Percentiles rank a stretch among this genome's conserved stretches.
Evolutionary conservation across 2,113 vertebrate genomes (phyloP).

Genomic region (Desmodus rotundus): DNA sequence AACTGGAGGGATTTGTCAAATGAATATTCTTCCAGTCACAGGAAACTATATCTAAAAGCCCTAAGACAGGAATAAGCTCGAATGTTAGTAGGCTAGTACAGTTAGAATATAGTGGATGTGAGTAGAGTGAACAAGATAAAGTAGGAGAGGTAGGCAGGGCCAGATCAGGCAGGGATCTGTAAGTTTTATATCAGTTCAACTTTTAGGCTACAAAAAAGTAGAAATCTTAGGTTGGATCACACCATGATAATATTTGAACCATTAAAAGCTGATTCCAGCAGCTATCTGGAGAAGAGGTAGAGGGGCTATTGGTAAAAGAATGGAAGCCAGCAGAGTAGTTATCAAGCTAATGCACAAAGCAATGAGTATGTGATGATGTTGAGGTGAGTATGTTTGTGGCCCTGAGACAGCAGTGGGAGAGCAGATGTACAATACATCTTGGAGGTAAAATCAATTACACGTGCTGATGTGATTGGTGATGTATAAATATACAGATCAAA

Average conservation of each 20-base stretch:
- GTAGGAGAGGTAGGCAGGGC: background rate
- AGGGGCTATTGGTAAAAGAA: background rate
- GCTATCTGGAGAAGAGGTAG: background rate
- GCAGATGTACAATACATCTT: background rate
- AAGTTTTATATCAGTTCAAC: background rate
- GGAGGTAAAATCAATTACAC: background rate
- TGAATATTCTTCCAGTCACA: background rate
- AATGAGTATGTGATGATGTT: background rate
- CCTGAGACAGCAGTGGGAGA: background rate
- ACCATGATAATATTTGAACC: background rate
- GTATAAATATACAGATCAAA: background rate
- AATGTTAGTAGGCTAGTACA: background rate
- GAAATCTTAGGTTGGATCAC: background rate
- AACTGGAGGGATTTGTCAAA: background rate
- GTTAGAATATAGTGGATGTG: background rate
- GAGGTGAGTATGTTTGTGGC: background rate
- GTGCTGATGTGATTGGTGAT: background rate
- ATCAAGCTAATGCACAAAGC: background rate
- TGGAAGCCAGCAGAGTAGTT: background rate
- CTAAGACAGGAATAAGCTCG: background rate
- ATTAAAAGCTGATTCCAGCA: background rate
- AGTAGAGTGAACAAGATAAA: background rate
- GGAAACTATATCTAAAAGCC: background rate
- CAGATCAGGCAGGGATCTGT: background rate
- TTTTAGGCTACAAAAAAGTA: background rate